These are phyloP conservation scores for Trichogramma evanescens DNA, from an alignment of 2,888 invertebrate genomes.

Conservation along the genomic window DNA sequence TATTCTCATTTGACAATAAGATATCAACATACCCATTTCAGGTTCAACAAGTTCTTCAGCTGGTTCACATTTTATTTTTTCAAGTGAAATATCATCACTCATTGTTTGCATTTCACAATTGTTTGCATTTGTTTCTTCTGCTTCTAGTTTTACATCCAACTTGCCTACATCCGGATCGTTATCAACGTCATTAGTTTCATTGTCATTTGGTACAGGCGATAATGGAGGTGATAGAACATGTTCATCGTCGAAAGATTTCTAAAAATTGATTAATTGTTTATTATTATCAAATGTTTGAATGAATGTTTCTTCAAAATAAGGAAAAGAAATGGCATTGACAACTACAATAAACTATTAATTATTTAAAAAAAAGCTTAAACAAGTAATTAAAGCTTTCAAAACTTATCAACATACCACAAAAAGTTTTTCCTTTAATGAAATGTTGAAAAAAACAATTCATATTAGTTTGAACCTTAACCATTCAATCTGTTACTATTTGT, in stretches of 20 bases:
- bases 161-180: no score
- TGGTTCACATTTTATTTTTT: no score
- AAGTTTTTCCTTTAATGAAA: constrained; percentile 21
- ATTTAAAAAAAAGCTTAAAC: background rate
- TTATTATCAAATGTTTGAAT: background rate
- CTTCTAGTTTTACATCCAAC: no score
- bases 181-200: constrained; percentile 15
- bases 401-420: constrained; percentile 15
- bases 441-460: constrained; percentile 7
- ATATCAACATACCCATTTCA: no score
- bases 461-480: background rate
- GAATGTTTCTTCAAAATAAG: no score
- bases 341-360: background rate
- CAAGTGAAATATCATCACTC: no score
- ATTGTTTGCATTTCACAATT: no score
- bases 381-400: background rate
- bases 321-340: no score
- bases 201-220: constrained; percentile 2
- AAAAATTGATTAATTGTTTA: background rate
- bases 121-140: no score
- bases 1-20: no score
- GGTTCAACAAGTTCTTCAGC: no score
- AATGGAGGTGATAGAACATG: background rate
- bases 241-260: background rate
- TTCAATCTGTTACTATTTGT: no score